A percentile compares a stretch with the other conserved stretches of the same genome.
phyloP scores from a whole-genome alignment of 1,140 invertebrate genomes.

The Mylabris phalerata region DNA sequence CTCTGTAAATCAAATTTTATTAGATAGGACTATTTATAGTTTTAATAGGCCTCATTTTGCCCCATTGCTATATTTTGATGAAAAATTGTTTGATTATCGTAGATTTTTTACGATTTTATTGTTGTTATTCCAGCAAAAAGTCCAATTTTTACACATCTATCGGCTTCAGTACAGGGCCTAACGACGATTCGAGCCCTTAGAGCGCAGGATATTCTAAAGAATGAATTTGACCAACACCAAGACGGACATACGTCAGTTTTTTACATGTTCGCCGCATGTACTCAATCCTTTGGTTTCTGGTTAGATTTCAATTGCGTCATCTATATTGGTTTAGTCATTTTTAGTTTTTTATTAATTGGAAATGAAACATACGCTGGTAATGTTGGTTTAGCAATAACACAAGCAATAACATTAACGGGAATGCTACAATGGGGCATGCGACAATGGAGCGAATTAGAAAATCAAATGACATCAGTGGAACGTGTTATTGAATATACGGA shows the following conservation, averaged over 20 bases:
- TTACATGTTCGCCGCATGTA: slow-evolving; percentile 51
- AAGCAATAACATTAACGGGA: slow-evolving; percentile 67
- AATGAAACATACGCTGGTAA: slow-evolving; percentile 53
- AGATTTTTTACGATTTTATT: neutral
- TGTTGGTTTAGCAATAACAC: slow-evolving; percentile 71
- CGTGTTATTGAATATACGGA: slow-evolving; percentile 64
- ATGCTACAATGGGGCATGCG: slow-evolving; percentile 77
- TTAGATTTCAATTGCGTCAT: slow-evolving; percentile 31
- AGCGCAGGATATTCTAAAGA: slow-evolving; percentile 60
- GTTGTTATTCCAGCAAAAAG: slow-evolving; percentile 54
- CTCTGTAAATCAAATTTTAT: neutral
- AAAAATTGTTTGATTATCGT: neutral
- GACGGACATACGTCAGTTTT: slow-evolving; percentile 58
- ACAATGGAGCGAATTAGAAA: slow-evolving; percentile 72
- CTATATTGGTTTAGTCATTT: slow-evolving; percentile 30
- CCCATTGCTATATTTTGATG: no score
- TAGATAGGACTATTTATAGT: neutral
- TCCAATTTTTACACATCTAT: slow-evolving; percentile 77
- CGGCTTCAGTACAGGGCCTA: slow-evolving; percentile 69
- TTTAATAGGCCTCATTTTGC: neutral
- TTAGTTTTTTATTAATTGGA: slow-evolving; percentile 33
- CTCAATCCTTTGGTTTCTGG: slow-evolving; percentile 30
- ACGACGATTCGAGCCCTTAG: slow-evolving; percentile 70
- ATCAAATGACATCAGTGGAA: slow-evolving; percentile 72
- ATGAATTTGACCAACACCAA: slow-evolving; percentile 64